These are phyloP conservation scores for Anthopleura xanthogrammica DNA, from an alignment of 92 coral and sea anemone species.

Conservation along the genomic window DNA sequence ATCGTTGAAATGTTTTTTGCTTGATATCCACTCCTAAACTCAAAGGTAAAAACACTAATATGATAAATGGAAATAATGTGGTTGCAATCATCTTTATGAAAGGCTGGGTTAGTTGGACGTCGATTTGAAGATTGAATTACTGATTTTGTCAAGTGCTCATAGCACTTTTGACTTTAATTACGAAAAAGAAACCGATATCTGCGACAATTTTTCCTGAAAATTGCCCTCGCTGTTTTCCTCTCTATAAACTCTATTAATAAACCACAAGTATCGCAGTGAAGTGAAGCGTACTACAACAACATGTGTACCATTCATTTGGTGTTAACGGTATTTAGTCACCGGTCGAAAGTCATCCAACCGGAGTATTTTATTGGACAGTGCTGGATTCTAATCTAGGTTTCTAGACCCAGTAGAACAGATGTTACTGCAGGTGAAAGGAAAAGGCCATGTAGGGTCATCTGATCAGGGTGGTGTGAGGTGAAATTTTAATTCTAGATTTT, in stretches of 20 bases:
- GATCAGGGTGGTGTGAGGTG: background rate
- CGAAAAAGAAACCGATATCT: background rate
- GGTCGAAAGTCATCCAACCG: slow-evolving; percentile 38
- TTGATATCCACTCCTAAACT: slow-evolving; percentile 24
- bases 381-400: slow-evolving; percentile 25
- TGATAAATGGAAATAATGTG: background rate
- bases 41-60: slow-evolving; percentile 33
- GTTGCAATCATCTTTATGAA: background rate
- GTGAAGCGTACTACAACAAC: slow-evolving; percentile 35
- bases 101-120: background rate
- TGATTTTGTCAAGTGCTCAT: slow-evolving; percentile 19
- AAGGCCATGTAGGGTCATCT: slow-evolving; percentile 26
- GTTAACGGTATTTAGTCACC: slow-evolving; percentile 35
- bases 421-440: slow-evolving; percentile 2
- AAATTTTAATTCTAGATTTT: background rate
- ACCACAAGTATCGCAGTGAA: slow-evolving; percentile 29
- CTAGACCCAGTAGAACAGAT: background rate
- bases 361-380: slow-evolving; percentile 11
- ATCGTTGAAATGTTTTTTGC: slow-evolving; percentile 18
- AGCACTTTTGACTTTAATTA: slow-evolving; percentile 1
- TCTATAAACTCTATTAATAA: slow-evolving; percentile 23
- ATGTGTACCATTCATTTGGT: slow-evolving; percentile 27
- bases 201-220: slow-evolving; percentile 11
- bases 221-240: slow-evolving; percentile 12
- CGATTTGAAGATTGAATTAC: background rate